Base-by-base conservation (phyloP, 2,113 vertebrate species). In the Dicerorhinus sumatrensis region DNA sequence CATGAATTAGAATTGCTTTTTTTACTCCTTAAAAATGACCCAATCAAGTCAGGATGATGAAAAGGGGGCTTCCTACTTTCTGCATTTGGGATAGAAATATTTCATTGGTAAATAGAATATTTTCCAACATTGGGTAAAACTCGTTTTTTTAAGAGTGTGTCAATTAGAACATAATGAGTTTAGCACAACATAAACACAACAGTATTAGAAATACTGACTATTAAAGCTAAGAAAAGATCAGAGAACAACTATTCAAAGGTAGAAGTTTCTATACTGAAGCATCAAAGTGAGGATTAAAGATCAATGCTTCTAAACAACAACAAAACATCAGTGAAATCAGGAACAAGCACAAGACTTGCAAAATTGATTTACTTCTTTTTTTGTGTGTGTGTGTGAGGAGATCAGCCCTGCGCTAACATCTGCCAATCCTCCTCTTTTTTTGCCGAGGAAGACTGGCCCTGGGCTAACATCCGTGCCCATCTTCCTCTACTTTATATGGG, bases 191-290 rank as follows among this genome's bases (percentile, higher is more conserved):
- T 77, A 63, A 93, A 81, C 20, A 91, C 29, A 91, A 31, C 31
- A 89, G 42, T 67, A 73, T 91, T 93, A 89, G 58, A 79, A 94
- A 94, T 20, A 80, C 8, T 65, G 4, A 67, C n/a, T 84, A 18
- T 69, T 81, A 92, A 94, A 84, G 25, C n/a, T 80, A 80, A 84
- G 83, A 85, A 70, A 70, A 87, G 48, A 92, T 87, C 42, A 77
- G 94, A 80, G 65, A 79, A 89, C 20, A 92, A 92, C 36, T 72
- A 87, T 23, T 94, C 94, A 75, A 77, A 92, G 39, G 54, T 13
- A 80, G n/a, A 62, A 48, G 12, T 90, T 92, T 90, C 39, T 67
- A 79, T 36, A 63, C 58, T 65, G 69, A 94, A 72, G 33, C 18
- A 88, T 8, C 8, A 5, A 73, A 77, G n/a, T 69, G 25, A 79